These are phyloP conservation scores for Geopemphigus sp. DNA, from an alignment of 1,140 invertebrate species.

Conservation along the genomic window DNA sequence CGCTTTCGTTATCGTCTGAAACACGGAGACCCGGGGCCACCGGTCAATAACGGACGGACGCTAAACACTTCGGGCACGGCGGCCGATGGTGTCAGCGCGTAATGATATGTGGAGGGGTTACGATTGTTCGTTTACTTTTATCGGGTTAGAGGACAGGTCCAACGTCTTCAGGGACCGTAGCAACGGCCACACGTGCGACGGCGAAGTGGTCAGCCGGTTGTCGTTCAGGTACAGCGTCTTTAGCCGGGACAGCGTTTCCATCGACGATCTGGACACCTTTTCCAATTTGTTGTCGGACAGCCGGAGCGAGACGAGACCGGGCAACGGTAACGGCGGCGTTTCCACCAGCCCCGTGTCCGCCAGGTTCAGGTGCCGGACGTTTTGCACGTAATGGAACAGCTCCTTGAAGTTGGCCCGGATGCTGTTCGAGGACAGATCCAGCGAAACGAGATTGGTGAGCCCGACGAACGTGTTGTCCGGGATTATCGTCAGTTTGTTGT, in stretches of 20 bases:
- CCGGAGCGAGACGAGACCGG: constrained; percentile 71
- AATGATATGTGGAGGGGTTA: too few species aligned
- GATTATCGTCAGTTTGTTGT: constrained; percentile 78
- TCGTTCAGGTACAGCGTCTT: constrained; percentile 66
- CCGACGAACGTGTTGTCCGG: constrained; percentile 87
- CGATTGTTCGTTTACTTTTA: constrained; percentile 57
- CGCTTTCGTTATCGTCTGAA: constrained; percentile 55
- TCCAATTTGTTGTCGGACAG: constrained; percentile 72
- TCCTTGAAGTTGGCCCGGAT: constrained; percentile 84
- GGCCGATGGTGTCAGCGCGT: too few species aligned
- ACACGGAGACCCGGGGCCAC: too few species aligned
- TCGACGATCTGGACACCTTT: constrained; percentile 62
- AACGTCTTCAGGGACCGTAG: constrained; percentile 63
- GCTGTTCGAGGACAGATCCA: constrained; percentile 79
- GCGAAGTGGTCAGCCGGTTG: constrained; percentile 66
- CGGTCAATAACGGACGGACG: too few species aligned
- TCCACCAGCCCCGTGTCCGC: constrained; percentile 71
- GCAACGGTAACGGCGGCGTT: constrained; percentile 70
- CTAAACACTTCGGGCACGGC: too few species aligned
- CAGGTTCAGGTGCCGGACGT: constrained; percentile 72
- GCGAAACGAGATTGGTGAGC: constrained; percentile 69
- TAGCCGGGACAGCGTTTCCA: constrained; percentile 64
- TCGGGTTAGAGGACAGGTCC: constrained; percentile 66
- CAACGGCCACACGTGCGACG: constrained; percentile 63
- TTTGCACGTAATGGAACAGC: constrained; percentile 82